phyloP scores from a whole-genome alignment of 2,113 vertebrate species.

The Lophotis ruficrista region DNA sequence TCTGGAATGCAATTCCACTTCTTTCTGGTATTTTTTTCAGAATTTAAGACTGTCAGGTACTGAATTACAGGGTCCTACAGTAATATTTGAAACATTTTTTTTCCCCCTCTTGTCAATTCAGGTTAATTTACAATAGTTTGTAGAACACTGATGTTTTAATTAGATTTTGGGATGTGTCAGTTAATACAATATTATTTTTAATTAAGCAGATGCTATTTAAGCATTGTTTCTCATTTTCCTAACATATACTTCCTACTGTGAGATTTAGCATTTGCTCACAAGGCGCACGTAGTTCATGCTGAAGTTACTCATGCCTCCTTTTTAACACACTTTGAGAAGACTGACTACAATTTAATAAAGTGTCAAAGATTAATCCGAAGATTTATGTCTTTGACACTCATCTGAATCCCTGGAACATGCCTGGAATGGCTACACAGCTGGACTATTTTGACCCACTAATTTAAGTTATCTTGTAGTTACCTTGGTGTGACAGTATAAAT shows the following conservation, averaged over 20 bases:
- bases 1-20: not conserved
- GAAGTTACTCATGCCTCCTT: not conserved
- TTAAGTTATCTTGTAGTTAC: not conserved
- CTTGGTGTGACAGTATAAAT: not conserved
- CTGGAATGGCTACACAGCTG: not conserved
- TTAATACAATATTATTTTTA: conserved; percentile 2
- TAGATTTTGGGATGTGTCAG: not conserved
- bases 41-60: not conserved
- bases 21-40: not conserved
- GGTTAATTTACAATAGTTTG: not conserved
- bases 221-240: not conserved
- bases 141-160: not conserved
- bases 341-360: not conserved
- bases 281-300: not conserved
- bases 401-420: not conserved
- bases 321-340: not conserved
- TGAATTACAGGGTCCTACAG: not conserved
- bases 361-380: not conserved
- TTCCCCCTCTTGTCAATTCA: not conserved
- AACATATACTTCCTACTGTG: not conserved
- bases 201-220: not conserved
- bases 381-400: not conserved
- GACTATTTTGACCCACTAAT: not conserved
- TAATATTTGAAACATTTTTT: not conserved
- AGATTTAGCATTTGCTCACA: not conserved